Percentiles rank a stretch among this genome's conserved stretches.
Conservation (phyloP, 2,888 invertebrate genomes). For the Clostera curtula region DNA sequence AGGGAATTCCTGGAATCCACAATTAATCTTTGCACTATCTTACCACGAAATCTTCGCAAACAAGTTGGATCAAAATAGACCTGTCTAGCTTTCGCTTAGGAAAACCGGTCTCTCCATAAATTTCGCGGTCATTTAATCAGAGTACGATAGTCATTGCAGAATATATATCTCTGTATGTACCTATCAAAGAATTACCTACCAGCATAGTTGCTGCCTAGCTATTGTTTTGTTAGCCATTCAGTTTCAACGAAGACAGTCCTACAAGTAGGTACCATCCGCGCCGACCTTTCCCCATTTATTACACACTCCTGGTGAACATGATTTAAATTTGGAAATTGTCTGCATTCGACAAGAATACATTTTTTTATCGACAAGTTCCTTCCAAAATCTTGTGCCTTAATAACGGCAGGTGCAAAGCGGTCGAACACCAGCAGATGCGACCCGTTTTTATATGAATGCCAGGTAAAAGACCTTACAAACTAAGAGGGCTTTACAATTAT, state of each 20-base stretch:
- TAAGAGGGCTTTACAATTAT: slow-evolving; percentile 10
- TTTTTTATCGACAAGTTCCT: too few species aligned
- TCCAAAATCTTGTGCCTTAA: slow-evolving; percentile 20
- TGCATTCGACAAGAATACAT: too few species aligned
- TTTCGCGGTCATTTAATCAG: slow-evolving; percentile 9
- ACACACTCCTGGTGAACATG: too few species aligned
- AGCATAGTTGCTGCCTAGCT: background rate
- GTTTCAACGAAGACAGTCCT: slow-evolving; percentile 11
- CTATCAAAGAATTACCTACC: background rate
- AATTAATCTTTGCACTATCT: slow-evolving; percentile 4
- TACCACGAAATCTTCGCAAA: slow-evolving; percentile 5
- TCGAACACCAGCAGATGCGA: slow-evolving; percentile 32
- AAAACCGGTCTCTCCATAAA: slow-evolving; percentile 31
- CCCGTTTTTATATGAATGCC: slow-evolving; percentile 30
- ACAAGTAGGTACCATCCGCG: slow-evolving; percentile 22
- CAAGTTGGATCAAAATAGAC: slow-evolving; percentile 8
- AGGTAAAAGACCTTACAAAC: slow-evolving; percentile 30
- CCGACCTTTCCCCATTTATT: slow-evolving; percentile 42
- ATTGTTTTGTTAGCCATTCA: slow-evolving; percentile 11
- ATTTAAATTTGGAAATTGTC: too few species aligned
- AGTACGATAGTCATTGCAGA: too few species aligned
- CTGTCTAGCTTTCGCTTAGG: slow-evolving; percentile 25
- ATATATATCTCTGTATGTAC: too few species aligned
- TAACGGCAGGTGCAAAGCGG: slow-evolving; percentile 50
- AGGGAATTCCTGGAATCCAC: slow-evolving; percentile 8